Conservation (phyloP, 2,888 invertebrate genomes). For the Callimorpha dominula region DNA sequence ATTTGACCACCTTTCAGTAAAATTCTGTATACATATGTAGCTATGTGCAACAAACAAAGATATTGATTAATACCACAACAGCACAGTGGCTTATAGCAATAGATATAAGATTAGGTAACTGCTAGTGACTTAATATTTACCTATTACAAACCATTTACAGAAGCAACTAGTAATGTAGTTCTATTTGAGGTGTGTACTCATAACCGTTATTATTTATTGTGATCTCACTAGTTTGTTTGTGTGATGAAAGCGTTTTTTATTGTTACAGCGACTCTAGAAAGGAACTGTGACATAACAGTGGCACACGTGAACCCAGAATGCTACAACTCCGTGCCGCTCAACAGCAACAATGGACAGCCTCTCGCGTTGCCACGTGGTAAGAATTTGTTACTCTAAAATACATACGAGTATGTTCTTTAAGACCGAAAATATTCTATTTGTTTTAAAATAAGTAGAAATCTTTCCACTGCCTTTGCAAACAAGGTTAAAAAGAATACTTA, state of each 20-base stretch:
- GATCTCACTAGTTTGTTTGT: not conserved
- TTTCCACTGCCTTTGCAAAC: not conserved
- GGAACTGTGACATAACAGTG: conserved; percentile 95
- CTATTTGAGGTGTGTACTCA: no score
- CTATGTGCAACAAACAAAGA: no score
- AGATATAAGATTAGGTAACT: no score
- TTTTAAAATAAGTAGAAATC: not conserved
- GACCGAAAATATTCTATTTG: not conserved
- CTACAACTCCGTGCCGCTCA: conserved; percentile 84
- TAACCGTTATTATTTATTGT: not conserved
- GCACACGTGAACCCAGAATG: conserved; percentile 99
- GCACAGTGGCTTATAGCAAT: no score
- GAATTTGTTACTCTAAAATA: not conserved
- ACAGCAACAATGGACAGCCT: conserved; percentile 81
- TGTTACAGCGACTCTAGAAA: conserved; percentile 91
- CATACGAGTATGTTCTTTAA: not conserved
- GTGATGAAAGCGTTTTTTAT: not conserved
- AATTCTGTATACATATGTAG: no score
- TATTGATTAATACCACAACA: no score
- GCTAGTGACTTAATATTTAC: no score
- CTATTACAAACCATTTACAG: no score
- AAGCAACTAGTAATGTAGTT: no score
- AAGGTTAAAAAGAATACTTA: not conserved
- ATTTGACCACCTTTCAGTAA: no score
- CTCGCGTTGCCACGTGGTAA: conserved; percentile 78